Evolutionary conservation across 2,888 invertebrate species (phyloP), one percentile per base, ranked within the genome.

Genomic region (Tricholauxania praeusta): DNA sequence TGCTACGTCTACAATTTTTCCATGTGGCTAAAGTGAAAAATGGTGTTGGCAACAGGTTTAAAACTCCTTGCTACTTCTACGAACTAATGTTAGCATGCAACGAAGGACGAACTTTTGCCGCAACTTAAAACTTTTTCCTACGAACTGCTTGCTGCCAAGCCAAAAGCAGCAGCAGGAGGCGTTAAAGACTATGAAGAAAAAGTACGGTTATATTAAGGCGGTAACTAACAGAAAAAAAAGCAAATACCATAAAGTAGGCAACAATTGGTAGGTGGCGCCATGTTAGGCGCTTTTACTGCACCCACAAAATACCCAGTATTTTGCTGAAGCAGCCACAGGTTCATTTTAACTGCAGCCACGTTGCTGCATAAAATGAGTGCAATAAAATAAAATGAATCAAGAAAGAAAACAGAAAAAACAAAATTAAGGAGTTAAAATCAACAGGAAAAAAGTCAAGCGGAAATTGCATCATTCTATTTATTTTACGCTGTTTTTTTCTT

Each of bases 41-140:
- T 75, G 66, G 71, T 72, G 49, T 72, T 73, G 77, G 77, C 76
- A 78, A 76, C 75, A 78, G 74, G 77, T 76, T 75, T 64, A 22
- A 49, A 65, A 28, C 65, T 59, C 64, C 64, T 47, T 57, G 39
- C 10, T 19, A 53, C n/a, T 22, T 0, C 47, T 12, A 22, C 53
- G 15, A 47, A 47, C 62, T 62, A 22, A 63, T 17, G 39, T 22
- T 14, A 8, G 8, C n/a, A 12, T n/a, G 53, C 53, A 19, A 19
- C 53, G 10, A 65, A 65, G 57, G 71, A 65, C 71, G 39, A 71
- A 71, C 52, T 71, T 64, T 65, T 64, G 65, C 57, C 49, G 59
- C 55, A 71, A 71, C 53, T 59, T 51, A 52, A 62, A 62, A 69
- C 17, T 69, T 62, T 7, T 39, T n/a, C 52, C 49, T 28, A 52